Evolutionary conservation across 2,888 invertebrate species (phyloP), one percentile per base, ranked within the genome.

Genomic region (Callimorpha dominula): DNA sequence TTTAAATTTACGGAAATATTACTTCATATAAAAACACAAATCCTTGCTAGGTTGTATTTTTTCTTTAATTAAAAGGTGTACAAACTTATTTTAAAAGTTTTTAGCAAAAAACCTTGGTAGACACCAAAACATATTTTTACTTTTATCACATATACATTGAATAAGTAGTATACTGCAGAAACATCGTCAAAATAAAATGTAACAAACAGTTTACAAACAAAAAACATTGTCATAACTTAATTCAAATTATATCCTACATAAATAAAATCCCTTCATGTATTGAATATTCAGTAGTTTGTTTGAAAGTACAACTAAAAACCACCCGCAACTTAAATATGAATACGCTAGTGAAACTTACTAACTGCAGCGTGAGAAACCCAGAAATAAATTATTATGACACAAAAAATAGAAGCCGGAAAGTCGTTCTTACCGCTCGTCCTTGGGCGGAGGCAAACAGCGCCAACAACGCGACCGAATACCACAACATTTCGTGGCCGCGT

Each of bases 381-480:
- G 69, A 77, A 75, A 74, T 73, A 46, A 31, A 54, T 50, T 57
- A 42, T 31, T 20, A 17, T 50, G 65, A 74, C 42, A 74, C 68
- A 77, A 65, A 82, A 20, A 2, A 83, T 81, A 77, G 73, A 79
- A 83, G 78, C 74, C 81, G 76, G 81, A 85, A 88, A 87, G 82
- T 88, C 78, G 85, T 87, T 85, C 94, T 94, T 92, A 95, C 95
- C 93, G 95, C 95, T 85, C 95, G 94, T 92, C 95, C 94, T 93
- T 95, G 94, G 86, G 87, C 94, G 74, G 93, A 88, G 78, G 94
- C 94, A 86, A 93, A 88, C 83, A 95, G 86, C 79, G 94, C 93
- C 89, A 95, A 89, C 81, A 94, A 87, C 88, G 85, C 89, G 82
- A 94, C 83, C 81, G 92, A 88, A 83, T 87, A 89, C 89, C 88